Evolutionary conservation across 2,797 vertebrate species (phyloP), one percentile per base, ranked within the genome.

Genomic region (Premnoplex brunnescens): DNA sequence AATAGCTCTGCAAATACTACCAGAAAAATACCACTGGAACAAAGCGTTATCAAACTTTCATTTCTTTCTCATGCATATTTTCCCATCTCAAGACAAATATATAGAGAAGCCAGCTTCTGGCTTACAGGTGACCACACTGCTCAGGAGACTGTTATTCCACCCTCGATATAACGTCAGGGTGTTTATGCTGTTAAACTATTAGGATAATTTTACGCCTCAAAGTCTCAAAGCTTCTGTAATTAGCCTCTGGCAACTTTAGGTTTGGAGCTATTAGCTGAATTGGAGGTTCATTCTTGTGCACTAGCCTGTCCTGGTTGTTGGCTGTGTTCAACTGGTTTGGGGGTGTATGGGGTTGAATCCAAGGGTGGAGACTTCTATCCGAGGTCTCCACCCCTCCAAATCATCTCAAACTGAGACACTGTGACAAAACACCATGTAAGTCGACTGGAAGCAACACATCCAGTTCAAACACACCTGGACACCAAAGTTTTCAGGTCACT

Each of bases 251-350:
- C 51, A 59, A 14, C 43, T 66, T 75, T 62, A 39, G 69, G 48
- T 81, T 91, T 81, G 32, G 74, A 78, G 48, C 34, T 87, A 49
- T 84, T 69, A 52, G 37, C 18, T 14, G 32, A 67, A 48, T 17
- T 39, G 41, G 56, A 85, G 71, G 41, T 28, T 87, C 26, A 37
- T 79, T 89, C 81, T 58, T 19, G 1, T 20, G 10, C 37, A 60
- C 27, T 48, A 59, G 6, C 46, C 58, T 24, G 18, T 51, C 32
- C 52, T 36, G 44, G 21, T 36, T 79, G 48, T 51, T 55, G 55
- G 44, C 56, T 1, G 0, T 9, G 39, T 68, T 59, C 0, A 0
- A 3, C 49, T 28, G 41, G 28, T 76, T 41, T 80, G 43, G 43
- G 19, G 22, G 17, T 34, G 32, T 59, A 60, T 54, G 19, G 8